phyloP scores from a whole-genome alignment of 2,888 invertebrate species.

The Argyresthia albistria region DNA sequence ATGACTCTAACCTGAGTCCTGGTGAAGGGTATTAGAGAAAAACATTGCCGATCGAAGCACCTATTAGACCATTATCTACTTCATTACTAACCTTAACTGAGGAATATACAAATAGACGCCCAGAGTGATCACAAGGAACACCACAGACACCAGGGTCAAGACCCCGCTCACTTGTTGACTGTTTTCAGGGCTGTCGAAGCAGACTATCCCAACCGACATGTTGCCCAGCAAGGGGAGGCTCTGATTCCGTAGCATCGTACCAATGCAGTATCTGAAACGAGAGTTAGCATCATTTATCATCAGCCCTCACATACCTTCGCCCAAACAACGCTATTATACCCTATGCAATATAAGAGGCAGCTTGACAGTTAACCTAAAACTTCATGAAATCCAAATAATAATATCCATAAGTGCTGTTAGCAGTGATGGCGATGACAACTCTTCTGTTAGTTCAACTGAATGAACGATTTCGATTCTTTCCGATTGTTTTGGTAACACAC shows the following conservation, averaged over 20 bases:
- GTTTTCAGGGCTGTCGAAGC: conserved; percentile 11
- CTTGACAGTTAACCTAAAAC: no score
- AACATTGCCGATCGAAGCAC: neutral
- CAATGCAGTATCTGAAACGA: conserved; percentile 44
- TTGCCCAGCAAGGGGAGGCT: conserved; percentile 20
- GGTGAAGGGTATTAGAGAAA: no score
- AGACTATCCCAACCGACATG: conserved; percentile 38
- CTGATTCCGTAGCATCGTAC: conserved; percentile 33
- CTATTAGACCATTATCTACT: neutral
- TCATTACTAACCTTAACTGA: conserved; percentile 66
- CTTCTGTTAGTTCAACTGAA: no score
- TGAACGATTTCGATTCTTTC: no score
- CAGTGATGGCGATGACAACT: no score
- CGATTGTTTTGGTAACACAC: no score
- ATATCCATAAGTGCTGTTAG: no score
- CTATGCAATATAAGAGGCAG: no score
- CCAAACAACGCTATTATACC: neutral
- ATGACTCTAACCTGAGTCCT: no score
- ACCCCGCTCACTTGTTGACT: conserved; percentile 43
- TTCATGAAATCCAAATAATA: no score
- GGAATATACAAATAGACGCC: conserved; percentile 74
- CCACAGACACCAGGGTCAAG: conserved; percentile 64
- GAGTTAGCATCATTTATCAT: neutral
- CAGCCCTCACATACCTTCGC: neutral
- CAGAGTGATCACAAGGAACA: conserved; percentile 73